phyloP scores from a whole-genome alignment of 2,888 invertebrate species.

The Achlya flavicornis region DNA sequence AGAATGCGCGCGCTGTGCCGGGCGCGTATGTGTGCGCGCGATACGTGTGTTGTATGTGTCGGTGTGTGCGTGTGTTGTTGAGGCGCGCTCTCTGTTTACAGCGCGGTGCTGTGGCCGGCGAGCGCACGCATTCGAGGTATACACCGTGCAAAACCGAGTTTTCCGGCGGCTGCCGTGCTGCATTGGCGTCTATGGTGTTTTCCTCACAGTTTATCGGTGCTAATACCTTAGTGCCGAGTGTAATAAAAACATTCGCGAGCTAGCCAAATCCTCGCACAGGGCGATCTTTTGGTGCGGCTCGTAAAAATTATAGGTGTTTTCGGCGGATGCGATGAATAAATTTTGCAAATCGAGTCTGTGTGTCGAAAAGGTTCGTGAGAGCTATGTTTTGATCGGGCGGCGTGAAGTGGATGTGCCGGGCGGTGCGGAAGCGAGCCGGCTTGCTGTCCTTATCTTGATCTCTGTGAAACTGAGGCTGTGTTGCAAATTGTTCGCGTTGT shows the following conservation, averaged over 20 bases:
- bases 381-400: slow-evolving; percentile 79
- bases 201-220: slow-evolving; percentile 69
- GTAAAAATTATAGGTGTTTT: slow-evolving; percentile 77
- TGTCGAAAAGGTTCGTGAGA: slow-evolving; percentile 79
- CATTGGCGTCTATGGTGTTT: slow-evolving; percentile 73
- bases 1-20: slow-evolving; percentile 59
- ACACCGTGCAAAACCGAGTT: slow-evolving; percentile 67
- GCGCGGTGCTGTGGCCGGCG: slow-evolving; percentile 81
- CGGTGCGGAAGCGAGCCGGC: slow-evolving; percentile 63
- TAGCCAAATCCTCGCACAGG: slow-evolving; percentile 43
- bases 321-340: slow-evolving; percentile 84
- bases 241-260: slow-evolving; percentile 59
- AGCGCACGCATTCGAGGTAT: slow-evolving; percentile 86
- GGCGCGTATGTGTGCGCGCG: slow-evolving; percentile 51
- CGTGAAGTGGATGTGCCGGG: slow-evolving; percentile 76
- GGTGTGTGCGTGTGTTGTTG: slow-evolving; percentile 76
- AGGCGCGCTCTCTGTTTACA: slow-evolving; percentile 80
- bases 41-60: slow-evolving; percentile 41
- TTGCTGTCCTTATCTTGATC: slow-evolving; percentile 55
- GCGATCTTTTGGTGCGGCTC: slow-evolving; percentile 69
- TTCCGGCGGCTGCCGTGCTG: slow-evolving; percentile 69
- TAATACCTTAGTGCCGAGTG: slow-evolving; percentile 61
- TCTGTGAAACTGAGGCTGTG: slow-evolving; percentile 62
- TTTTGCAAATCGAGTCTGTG: slow-evolving; percentile 81
- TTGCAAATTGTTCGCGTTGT: slow-evolving; percentile 42